Conservation (phyloP, 1,140 invertebrate species). For the Copidosoma floridanum region DNA sequence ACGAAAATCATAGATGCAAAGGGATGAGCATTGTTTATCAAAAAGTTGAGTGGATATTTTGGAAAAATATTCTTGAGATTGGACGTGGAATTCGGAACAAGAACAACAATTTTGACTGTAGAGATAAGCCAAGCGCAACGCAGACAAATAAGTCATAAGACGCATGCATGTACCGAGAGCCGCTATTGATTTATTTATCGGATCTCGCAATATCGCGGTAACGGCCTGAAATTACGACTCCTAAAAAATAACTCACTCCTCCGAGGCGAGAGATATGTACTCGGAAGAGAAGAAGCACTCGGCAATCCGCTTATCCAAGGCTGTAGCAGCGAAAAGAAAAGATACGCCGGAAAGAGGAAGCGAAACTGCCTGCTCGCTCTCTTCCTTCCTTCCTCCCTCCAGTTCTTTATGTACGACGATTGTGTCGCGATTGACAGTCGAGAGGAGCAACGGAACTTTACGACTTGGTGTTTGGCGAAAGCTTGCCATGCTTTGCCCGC, state of each 20-base stretch:
- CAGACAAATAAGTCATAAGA: neutral
- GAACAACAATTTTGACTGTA: too few species aligned
- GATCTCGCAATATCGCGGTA: constrained; percentile 3
- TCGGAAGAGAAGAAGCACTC: neutral
- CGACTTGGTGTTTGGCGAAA: too few species aligned
- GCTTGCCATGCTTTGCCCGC: too few species aligned
- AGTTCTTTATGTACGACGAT: too few species aligned
- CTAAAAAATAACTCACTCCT: constrained; percentile 20
- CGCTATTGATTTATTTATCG: constrained; percentile 20
- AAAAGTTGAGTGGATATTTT: too few species aligned
- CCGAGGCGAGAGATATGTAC: constrained; percentile 2
- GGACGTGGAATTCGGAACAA: too few species aligned
- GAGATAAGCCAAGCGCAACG: constrained; percentile 1
- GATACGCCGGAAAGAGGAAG: constrained; percentile 10
- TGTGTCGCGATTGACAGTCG: constrained; percentile 15
- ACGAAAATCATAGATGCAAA: too few species aligned
- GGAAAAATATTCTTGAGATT: too few species aligned
- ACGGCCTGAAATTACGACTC: constrained; percentile 19
- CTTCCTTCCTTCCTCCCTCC: neutral
- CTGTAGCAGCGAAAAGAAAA: too few species aligned
- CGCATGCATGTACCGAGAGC: neutral
- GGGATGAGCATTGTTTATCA: too few species aligned
- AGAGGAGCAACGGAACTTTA: neutral
- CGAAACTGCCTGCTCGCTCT: constrained; percentile 2
- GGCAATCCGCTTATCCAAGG: constrained; percentile 17